These are phyloP conservation scores for Formica exsecta DNA, from an alignment of 1,140 invertebrate species.

Conservation along the genomic window DNA sequence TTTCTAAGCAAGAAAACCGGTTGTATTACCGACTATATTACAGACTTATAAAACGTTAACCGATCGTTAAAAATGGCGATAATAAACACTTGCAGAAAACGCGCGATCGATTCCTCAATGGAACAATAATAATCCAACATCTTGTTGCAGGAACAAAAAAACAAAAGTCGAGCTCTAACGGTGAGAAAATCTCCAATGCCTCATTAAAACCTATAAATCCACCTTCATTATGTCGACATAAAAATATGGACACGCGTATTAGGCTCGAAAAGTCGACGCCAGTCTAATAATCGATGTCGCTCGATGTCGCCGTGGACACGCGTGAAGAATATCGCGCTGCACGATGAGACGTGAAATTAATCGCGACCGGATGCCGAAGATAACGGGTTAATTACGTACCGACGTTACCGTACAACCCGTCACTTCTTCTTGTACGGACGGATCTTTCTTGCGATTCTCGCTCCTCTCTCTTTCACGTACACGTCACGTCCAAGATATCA, in stretches of 20 bases:
- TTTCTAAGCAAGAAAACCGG: conserved; percentile 73
- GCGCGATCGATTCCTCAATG: conserved; percentile 14
- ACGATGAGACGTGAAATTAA: conserved; percentile 80
- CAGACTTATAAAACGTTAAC: conserved; percentile 65
- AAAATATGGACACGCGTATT: background rate
- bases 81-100: conserved; percentile 30
- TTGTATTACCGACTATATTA: conserved; percentile 62
- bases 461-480: conserved; percentile 53
- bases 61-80: conserved; percentile 46
- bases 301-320: conserved; percentile 37
- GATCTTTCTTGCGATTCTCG: conserved; percentile 37
- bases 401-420: conserved; percentile 31
- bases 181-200: background rate
- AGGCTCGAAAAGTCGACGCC: background rate
- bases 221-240: conserved; percentile 17
- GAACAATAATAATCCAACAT: conserved; percentile 21
- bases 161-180: background rate
- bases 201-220: conserved; percentile 7
- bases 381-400: conserved; percentile 79
- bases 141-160: background rate
- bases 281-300: conserved; percentile 64
- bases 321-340: conserved; percentile 47
- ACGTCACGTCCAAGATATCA: conserved; percentile 59
- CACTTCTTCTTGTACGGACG: conserved; percentile 36
- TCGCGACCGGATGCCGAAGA: conserved; percentile 76